Evolutionary conservation across 2,888 invertebrate species (phyloP), one percentile per base, ranked within the genome.

Genomic region (Metalampra italica): DNA sequence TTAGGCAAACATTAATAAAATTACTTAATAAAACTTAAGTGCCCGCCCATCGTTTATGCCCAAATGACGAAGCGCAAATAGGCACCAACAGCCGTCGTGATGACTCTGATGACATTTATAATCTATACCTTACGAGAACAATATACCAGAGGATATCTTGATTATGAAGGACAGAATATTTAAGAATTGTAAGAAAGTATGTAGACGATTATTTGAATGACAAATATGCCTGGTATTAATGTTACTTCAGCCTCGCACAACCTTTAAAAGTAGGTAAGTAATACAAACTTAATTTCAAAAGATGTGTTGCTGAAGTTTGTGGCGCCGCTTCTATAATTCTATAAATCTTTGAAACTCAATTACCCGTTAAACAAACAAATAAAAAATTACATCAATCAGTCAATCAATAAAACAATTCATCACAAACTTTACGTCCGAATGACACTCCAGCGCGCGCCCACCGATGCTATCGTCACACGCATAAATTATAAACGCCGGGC

Each of bases 391-490:
- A 50, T 51, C 52, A 57, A 56, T 55, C 56, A 59, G 67, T 69
- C 62, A 67, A 68, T 69, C 68, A 62, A 50, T 53, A 13, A 50
- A 44, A 58, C 50, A 56, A 66, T 67, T 56, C 62, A 63, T 66
- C 68, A 63, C 29, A 32, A 34, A 41, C 43, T 45, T 47, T 11
- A 30, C 46, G 34, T 14, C 9, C 43, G 11, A 66, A 59, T 60
- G 64, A 68, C 64, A 63, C 40, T 48, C 46, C 50, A n/a, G n/a
- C 53, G 54, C 54, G 60, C 59, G 57, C 66, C 57, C 57, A 56
- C 51, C 41, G 56, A 56, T 54, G 30, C 41, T 29, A 54, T 59
- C 57, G 54, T 57, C 54, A 50, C 52, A 46, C 52, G 50, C 47
- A 51, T 54, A 57, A 59, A 59, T 60, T 53, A 56, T 51, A 52